Evolutionary conservation across 2,888 invertebrate species (phyloP), one percentile per base, ranked within the genome.

Genomic region (Spicauda simplicius): DNA sequence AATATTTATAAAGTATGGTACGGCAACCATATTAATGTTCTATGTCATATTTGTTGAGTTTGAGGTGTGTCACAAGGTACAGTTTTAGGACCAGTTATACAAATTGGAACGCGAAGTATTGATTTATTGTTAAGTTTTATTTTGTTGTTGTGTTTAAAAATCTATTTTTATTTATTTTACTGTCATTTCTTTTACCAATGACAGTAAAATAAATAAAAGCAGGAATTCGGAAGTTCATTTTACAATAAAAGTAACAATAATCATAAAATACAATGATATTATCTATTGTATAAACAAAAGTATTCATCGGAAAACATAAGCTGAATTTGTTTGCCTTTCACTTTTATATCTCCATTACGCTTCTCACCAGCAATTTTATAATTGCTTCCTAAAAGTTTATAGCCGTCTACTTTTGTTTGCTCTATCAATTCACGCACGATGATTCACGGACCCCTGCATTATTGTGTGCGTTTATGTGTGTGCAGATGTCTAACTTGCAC

Each of bases 381-480:
- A 60, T 71, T 69, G 48, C 60, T 67, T 67, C 63, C 59, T 68
- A 74, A 72, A 73, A 72, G 70, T 71, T 71, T 60, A 67, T 69
- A 69, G 57, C 64, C 56, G 73, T 67, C 63, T 67, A 68, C 60
- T 73, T 74, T 75, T 74, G 77, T 75, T 76, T 76, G 73, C 72
- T 73, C 72, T 75, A 77, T 75, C 76, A 74, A 76, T 77, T 73
- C 71, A 72, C 70, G 72, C 73, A 74, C 74, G 70, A 74, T 77
- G 77, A 79, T 77, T 77, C 77, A 77, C 71, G 63, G 78, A 81
- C 83, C 82, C 80, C 79, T 79, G 75, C 77, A 77, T 18, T 50
- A 50, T 73, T 72, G 70, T 74, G 25, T 72, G 71, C 73, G 25
- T 70, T 57, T 70, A 10, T 50, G 70, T 68, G 63, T 53, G 74